Conservation (phyloP, 2,888 invertebrate species). For the Melanchra persicariae region DNA sequence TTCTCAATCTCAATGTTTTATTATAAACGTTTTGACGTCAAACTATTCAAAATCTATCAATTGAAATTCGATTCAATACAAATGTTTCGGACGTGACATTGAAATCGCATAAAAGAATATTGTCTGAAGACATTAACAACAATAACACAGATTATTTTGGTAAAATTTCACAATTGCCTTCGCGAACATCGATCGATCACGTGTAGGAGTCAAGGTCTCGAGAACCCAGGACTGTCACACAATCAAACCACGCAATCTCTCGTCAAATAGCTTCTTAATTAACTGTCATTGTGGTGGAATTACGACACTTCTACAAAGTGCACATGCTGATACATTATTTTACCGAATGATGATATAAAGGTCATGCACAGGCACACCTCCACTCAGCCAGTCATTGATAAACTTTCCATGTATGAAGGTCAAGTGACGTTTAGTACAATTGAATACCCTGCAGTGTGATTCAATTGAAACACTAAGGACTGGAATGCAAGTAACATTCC, state of each 20-base stretch:
- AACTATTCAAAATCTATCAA: constrained; percentile 44
- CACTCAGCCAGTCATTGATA: constrained; percentile 63
- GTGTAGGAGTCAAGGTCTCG: constrained; percentile 74
- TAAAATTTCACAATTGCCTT: constrained; percentile 62
- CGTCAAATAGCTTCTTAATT: constrained; percentile 80
- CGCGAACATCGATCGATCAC: constrained; percentile 61
- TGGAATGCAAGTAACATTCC: constrained; percentile 48
- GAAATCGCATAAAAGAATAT: constrained; percentile 59
- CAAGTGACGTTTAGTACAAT: constrained; percentile 28
- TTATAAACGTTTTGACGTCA: constrained; percentile 53
- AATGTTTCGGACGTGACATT: constrained; percentile 57
- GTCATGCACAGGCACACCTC: constrained; percentile 41
- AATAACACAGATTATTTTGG: constrained; percentile 56
- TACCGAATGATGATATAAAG: constrained; percentile 55
- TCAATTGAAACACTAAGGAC: constrained; percentile 37
- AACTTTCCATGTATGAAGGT: constrained; percentile 70
- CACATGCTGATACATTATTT: constrained; percentile 43
- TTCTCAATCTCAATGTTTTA: constrained; percentile 19
- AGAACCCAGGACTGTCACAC: constrained; percentile 70
- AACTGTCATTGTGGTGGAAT: constrained; percentile 76
- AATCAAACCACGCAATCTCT: constrained; percentile 75
- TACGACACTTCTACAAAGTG: constrained; percentile 60
- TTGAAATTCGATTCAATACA: constrained; percentile 53
- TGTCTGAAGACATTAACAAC: constrained; percentile 47
- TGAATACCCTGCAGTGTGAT: constrained; percentile 20